These are phyloP conservation scores for Promerops cafer DNA, from an alignment of 2,113 vertebrate genomes.

Conservation along the genomic window DNA sequence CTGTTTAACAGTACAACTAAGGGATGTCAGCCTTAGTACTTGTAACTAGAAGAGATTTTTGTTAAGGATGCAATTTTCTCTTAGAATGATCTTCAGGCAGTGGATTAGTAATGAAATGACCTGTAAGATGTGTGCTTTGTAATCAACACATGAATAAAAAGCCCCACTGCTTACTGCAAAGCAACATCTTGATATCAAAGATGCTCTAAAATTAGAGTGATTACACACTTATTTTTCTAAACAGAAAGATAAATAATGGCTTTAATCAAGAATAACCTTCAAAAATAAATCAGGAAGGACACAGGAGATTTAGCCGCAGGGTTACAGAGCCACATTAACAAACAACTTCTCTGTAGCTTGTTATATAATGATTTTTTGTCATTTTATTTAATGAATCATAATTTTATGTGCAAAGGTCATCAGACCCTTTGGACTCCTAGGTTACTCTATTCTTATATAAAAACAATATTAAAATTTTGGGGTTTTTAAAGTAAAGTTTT, in stretches of 20 bases:
- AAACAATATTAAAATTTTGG: neutral
- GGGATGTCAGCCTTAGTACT: neutral
- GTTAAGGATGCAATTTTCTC: neutral
- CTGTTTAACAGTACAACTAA: neutral
- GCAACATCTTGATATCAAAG: slow-evolving; percentile 4
- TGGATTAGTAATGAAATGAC: neutral
- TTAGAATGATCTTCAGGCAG: neutral
- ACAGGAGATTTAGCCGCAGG: neutral
- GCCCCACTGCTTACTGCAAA: neutral
- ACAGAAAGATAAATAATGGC: neutral
- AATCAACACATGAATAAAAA: neutral
- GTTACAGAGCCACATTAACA: neutral
- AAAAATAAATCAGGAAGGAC: neutral
- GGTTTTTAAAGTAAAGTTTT: neutral
- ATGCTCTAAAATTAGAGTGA: slow-evolving; percentile 10
- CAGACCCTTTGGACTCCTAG: neutral
- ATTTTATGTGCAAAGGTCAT: neutral
- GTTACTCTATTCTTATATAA: neutral
- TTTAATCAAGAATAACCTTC: neutral
- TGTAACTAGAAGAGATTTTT: neutral
- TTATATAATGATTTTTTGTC: neutral
- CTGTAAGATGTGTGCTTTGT: neutral
- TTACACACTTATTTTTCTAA: neutral
- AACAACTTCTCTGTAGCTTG: neutral
- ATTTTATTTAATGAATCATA: neutral